Evolutionary conservation across 2,888 invertebrate genomes (phyloP), one percentile per base, ranked within the genome.

Genomic region (Drosophila fulvimacula): DNA sequence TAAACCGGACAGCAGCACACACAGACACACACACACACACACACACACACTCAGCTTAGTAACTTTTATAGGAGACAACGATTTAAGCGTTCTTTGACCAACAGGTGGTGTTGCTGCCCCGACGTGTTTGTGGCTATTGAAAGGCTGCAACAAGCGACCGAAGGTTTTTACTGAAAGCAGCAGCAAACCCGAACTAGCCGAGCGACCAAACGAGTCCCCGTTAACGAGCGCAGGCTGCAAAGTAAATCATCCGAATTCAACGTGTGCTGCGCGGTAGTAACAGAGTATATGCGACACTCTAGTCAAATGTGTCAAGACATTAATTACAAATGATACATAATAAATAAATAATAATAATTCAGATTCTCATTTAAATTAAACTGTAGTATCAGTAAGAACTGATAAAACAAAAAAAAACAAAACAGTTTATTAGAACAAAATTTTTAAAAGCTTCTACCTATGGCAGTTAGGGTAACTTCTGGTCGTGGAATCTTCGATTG

Each of bases 21-120:
- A 36, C 48, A 56, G 17, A 9, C 63, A 49, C 42, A 56, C 30
- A 41, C 51, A 42, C 62, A 44, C 46, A 32, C 41, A 19, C 24
- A 27, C 38, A 6, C 58, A 5, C 15, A 10, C 13, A 44, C 13
- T 6, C 56, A 42, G 39, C 21, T 3, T 38, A 17, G 39, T 19
- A 19, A 38, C n/a, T 32, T 21, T 44, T 36, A 34, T 21, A 32
- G 15, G 32, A 4, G n/a, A 15, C 19, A 46, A 58, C 39, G 24
- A 53, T 24, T 21, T 21, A 38, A 34, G 38, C 38, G 38, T 34
- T 19, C 48, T 24, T 51, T 34, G 57, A 48, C 81, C 92, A 91
- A 92, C 92, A 92, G 90, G 92, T 92, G 91, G 76, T 76, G 85
- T 69, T 87, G 81, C 89, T 91, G 81, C 78, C 90, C 68, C 90